Conservation (phyloP, 2,113 vertebrate species). For the Acanthochromis polyacanthus region DNA sequence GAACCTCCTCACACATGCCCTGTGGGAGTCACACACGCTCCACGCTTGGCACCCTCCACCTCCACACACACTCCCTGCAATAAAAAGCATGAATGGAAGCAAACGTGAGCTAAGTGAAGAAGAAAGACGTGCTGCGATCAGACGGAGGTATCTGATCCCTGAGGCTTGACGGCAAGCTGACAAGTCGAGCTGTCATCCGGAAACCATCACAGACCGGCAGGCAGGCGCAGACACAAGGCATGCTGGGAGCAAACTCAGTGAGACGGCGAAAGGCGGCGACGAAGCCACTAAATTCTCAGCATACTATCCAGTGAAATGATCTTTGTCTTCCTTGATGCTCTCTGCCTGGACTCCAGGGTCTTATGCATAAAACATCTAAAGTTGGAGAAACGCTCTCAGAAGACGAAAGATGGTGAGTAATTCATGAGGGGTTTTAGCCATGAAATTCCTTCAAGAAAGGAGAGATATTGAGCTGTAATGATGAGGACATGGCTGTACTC, state of each 20-base stretch:
- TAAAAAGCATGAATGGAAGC: constrained; percentile 45
- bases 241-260: constrained; percentile 17
- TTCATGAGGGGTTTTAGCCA: constrained; percentile 50
- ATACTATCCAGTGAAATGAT: constrained; percentile 20
- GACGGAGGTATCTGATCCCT: constrained; percentile 44
- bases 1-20: constrained; percentile 45
- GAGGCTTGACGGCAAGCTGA: constrained; percentile 22
- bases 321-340: constrained; percentile 13
- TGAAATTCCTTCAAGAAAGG: constrained; percentile 35
- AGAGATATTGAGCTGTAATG: constrained; percentile 19
- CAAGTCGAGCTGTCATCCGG: constrained; percentile 25
- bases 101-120: constrained; percentile 26
- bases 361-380: constrained; percentile 71
- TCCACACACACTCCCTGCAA: constrained; percentile 10
- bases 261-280: constrained; percentile 8
- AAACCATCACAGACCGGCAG: constrained; percentile 21
- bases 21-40: constrained; percentile 24
- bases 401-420: constrained; percentile 35
- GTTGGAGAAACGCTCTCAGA: constrained; percentile 30
- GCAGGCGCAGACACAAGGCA: not conserved
- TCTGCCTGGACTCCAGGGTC: constrained; percentile 22
- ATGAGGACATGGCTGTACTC: constrained; percentile 1
- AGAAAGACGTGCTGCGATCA: constrained; percentile 37
- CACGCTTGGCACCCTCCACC: not conserved
- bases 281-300: constrained; percentile 17